Base-by-base conservation (phyloP, 1,140 invertebrate genomes). In the Lithobius niger region DNA sequence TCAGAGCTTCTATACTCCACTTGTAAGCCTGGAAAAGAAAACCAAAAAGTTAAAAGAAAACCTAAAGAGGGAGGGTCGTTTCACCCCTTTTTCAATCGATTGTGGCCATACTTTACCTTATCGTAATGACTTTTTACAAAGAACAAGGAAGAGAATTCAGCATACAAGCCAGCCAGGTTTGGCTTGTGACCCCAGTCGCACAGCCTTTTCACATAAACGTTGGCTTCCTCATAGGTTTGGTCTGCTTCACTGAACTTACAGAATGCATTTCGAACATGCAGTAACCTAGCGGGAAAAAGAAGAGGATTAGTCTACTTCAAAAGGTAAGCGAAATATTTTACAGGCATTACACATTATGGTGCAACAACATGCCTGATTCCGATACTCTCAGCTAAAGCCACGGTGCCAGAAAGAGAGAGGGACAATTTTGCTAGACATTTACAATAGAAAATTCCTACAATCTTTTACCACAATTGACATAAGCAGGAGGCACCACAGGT, bases 101-200 rank as follows among this genome's bases (percentile, higher is more conserved):
- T 36, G n/a, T 36, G n/a, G n/a, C 6, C n/a, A 10, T 26, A 48
- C 43, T 62, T 59, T 69, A 81, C 81, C 71, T 83, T 75, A 69
- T 84, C 79, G 71, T 88, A 91, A 71, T 87, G 82, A 71, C 85
- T 88, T 65, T 82, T 81, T 60, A 80, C 77, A 74, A 86, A 90
- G 69, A 80, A 81, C 56, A 89, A 72, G 52, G 79, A 75, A 64
- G 86, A 84, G 67, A 87, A 84, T 72, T 87, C 83, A 58, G 81
- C 80, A 67, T 83, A 88, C 15, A 87, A 71, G 24, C 81, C 79
- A 53, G 86, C 82, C 49, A 79, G 72, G 70, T 80, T 82, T 36
- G 75, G 74, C 40, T 68, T 62, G n/a, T 64, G 45, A 28, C 74
- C 70, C 24, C 65, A 60, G 26, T 64, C 57, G 47, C 71, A 64